Evolutionary conservation across 1,140 invertebrate genomes (phyloP).

Genomic region (honey bee (Apis mellifera)): DNA sequence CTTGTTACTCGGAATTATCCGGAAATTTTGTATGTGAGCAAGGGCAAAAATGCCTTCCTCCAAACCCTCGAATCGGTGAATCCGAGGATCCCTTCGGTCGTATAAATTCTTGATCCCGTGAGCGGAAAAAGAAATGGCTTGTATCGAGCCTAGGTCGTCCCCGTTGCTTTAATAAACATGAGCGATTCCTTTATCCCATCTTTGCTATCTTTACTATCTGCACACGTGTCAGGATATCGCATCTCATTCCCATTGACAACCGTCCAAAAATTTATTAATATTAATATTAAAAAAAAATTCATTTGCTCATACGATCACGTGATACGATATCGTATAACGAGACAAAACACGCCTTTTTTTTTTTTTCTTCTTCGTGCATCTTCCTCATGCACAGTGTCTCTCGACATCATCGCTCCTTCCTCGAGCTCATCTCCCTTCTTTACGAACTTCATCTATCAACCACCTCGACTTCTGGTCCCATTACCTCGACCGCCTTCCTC

Average conservation of each 20-base stretch:
- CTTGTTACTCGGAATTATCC: conserved; percentile 47
- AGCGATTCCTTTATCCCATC: conserved; percentile 41
- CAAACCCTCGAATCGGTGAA: not conserved
- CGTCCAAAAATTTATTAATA: no score
- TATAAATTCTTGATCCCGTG: conserved; percentile 51
- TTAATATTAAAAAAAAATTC: no score
- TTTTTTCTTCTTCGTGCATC: not conserved
- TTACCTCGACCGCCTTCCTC: not conserved
- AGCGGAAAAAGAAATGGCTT: conserved; percentile 33
- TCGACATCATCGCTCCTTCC: no score
- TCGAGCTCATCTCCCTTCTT: not conserved
- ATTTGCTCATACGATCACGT: no score
- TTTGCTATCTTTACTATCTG: not conserved
- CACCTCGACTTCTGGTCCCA: not conserved
- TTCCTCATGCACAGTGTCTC: not conserved
- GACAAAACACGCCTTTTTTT: not conserved
- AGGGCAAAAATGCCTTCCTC: conserved; percentile 13
- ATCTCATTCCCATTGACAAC: no score
- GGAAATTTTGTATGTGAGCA: conserved; percentile 5
- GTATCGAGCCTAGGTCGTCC: not conserved
- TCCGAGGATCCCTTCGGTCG: conserved; percentile 23
- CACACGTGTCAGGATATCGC: not conserved
- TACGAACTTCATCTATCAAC: not conserved
- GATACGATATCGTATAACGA: not conserved
- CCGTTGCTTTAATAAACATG: conserved; percentile 42